phyloP scores from a whole-genome alignment of 1,140 invertebrate genomes.

The Lamellibrachia luymesi region DNA sequence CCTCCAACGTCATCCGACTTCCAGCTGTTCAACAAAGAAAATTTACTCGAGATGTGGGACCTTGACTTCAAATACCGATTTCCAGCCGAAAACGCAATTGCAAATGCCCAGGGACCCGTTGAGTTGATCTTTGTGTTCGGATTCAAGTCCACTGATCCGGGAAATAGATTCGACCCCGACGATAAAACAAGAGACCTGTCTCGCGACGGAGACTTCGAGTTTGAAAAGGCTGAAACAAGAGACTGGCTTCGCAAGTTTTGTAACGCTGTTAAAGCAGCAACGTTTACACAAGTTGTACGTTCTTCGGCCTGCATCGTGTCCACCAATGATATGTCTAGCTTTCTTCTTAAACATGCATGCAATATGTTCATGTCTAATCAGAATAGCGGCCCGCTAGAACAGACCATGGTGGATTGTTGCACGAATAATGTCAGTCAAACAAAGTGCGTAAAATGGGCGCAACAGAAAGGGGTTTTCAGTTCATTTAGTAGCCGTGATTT shows the following conservation, averaged over 20 bases:
- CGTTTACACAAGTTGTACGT: background rate
- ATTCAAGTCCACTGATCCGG: conserved; percentile 79
- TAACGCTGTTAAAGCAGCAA: background rate
- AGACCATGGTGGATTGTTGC: too few species aligned
- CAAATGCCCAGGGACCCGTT: conserved; percentile 33
- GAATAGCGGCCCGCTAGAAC: background rate
- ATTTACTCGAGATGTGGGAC: conserved; percentile 89
- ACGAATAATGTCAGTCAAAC: too few species aligned
- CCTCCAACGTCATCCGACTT: conserved; percentile 63
- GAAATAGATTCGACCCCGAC: conserved; percentile 81
- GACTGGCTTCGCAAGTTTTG: background rate
- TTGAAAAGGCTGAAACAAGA: background rate
- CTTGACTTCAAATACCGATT: conserved; percentile 75
- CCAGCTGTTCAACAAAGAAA: conserved; percentile 79
- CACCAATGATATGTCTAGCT: background rate
- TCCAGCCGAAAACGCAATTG: conserved; percentile 69
- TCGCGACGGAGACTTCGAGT: background rate
- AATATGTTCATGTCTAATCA: background rate
- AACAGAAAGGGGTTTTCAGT: background rate
- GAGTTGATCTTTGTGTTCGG: conserved; percentile 80
- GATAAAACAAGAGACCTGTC: conserved; percentile 54
- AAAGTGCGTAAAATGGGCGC: background rate
- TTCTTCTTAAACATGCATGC: background rate
- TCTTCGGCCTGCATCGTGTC: background rate
- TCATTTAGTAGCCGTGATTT: too few species aligned